Percentiles rank a stretch among this genome's conserved stretches.
phyloP scores from a whole-genome alignment of 2,797 vertebrate genomes.

The Anisognathus igniventris region DNA sequence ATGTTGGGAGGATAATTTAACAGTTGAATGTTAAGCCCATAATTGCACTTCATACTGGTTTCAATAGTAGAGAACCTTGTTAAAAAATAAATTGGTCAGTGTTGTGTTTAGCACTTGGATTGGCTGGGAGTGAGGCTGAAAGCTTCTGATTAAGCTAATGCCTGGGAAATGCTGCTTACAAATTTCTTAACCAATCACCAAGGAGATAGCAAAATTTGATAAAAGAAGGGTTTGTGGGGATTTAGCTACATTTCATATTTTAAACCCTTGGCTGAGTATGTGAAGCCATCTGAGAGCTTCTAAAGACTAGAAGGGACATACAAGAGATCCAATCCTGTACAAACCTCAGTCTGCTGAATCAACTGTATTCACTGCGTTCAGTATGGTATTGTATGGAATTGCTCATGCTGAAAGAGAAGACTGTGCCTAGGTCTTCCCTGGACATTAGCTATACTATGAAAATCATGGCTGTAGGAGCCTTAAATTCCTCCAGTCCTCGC shows the following conservation, averaged over 20 bases:
- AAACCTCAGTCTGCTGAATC: neutral
- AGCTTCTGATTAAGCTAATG: slow-evolving; percentile 4
- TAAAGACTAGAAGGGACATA: neutral
- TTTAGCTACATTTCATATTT: slow-evolving; percentile 41
- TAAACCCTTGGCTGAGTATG: neutral
- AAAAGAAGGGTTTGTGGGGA: neutral
- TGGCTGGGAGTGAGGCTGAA: slow-evolving; percentile 16
- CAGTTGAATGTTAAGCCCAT: slow-evolving; percentile 62
- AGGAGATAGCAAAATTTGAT: neutral
- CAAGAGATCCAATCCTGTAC: neutral
- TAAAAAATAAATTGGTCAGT: slow-evolving; percentile 65
- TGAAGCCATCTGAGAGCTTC: slow-evolving; percentile 9
- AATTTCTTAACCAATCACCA: neutral
- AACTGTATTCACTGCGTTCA: neutral
- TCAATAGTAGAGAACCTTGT: slow-evolving; percentile 62
- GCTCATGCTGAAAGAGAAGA: slow-evolving; percentile 18
- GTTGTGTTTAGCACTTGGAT: slow-evolving; percentile 32
- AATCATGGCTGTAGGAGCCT: neutral
- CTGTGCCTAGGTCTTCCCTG: neutral
- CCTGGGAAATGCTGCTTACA: neutral
- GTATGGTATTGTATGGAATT: neutral
- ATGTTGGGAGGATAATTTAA: slow-evolving; percentile 65
- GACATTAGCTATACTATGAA: neutral
- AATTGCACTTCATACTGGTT: slow-evolving; percentile 66
- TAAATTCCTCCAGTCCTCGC: neutral